Evolutionary conservation across 37 sponge, comb jelly and placozoan species (phyloP), one percentile per base, ranked within the genome.

Genomic region (Cliona cf. orientalis): DNA sequence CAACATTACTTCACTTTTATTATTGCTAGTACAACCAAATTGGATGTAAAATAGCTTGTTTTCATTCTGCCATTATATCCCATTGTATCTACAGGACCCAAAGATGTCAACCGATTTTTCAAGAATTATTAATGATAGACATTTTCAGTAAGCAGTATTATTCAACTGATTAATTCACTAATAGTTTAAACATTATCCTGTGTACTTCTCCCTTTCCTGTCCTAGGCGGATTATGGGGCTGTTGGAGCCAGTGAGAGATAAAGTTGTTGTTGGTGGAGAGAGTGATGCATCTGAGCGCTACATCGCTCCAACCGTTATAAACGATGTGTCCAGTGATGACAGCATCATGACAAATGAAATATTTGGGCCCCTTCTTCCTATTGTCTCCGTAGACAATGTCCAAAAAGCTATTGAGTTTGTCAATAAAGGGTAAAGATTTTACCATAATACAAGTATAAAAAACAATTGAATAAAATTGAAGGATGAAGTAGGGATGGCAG

Each of bases 311-410:
- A 94, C 97, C 5, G 17, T 97, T 34, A 17, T 94, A 41, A 79
- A 77, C 53, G 72, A 91, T 69, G 90, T 94, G 38, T 73, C 73
- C 11, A 49, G 46, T 25, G 86, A 79, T 65, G 95, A 94, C 45
- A 19, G 72, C 56, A 35, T 90, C 43, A 88, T 97, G 92, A 28
- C 64, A 39, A 93, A 94, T 5, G 97, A 97, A 85, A 77, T 97
- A 46, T 93, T 90, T 84, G 93, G 96, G 1, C 96, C 96, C 0
- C 46, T 95, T 12, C 71, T 95, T 33, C 96, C 96, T 0, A 35
- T 95, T 39, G 21, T 97, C 7, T 56, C 83, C 5, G 84, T 95
- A 0, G 83, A 84, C 33, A 84, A 75, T 43, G 71, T 89, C 31
- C 78, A 91, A 9, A 78, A 88, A 39, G 97, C 95, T 14, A 49